Evolutionary conservation across 2,888 invertebrate species (phyloP).

Genomic region (Clivina fossor): DNA sequence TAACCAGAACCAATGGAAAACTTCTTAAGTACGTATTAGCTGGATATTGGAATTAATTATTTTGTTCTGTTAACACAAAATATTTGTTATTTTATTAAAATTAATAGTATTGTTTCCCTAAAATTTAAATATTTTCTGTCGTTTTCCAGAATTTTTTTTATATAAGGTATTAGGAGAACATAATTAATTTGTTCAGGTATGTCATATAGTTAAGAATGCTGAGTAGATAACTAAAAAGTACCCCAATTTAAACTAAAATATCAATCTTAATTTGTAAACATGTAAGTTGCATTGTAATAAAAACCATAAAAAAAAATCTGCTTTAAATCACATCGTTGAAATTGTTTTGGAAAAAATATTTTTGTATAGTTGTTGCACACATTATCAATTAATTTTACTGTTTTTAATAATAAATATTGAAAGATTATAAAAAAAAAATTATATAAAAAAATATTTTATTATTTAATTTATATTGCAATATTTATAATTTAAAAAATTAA

Average conservation of each 20-base stretch:
- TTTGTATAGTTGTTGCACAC: too few relatives aligned
- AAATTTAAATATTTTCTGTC: slow-evolving; percentile 57
- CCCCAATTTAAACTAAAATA: not conserved
- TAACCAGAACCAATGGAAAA: too few relatives aligned
- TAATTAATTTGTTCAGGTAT: slow-evolving; percentile 39
- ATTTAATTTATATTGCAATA: too few relatives aligned
- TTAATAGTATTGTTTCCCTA: slow-evolving; percentile 52
- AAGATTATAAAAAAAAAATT: too few relatives aligned
- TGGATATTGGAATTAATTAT: too few relatives aligned
- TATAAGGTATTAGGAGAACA: slow-evolving; percentile 59
- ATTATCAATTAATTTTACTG: too few relatives aligned
- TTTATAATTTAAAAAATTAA: too few relatives aligned
- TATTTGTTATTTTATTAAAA: slow-evolving; percentile 55
- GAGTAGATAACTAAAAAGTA: slow-evolving; percentile 4
- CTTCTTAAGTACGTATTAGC: too few relatives aligned
- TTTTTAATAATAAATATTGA: too few relatives aligned
- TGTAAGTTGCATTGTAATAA: not conserved
- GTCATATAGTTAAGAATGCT: not conserved
- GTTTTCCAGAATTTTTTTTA: slow-evolving; percentile 63
- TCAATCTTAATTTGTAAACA: not conserved
- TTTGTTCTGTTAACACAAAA: slow-evolving; percentile 18
- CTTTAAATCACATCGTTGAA: not conserved
- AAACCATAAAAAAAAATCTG: not conserved
- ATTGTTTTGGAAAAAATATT: too few relatives aligned
- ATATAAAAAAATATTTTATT: too few relatives aligned